Base-by-base conservation (phyloP, 2,888 invertebrate genomes). In the Aspidapion aeneum region DNA sequence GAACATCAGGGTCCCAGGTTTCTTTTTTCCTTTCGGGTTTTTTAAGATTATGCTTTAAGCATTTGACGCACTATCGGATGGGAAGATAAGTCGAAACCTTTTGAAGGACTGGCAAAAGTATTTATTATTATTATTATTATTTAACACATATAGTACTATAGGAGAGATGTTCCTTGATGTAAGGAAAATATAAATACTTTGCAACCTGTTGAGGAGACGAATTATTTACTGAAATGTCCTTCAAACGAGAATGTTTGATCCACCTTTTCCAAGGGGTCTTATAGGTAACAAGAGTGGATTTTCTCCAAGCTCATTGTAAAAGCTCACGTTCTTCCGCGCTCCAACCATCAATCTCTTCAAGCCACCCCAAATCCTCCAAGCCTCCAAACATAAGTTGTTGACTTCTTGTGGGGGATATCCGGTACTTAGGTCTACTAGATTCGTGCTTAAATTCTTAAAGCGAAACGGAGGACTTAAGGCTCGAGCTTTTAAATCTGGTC, bases 401-500 rank as follows among this genome's bases (percentile, higher is more conserved):
- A 62, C 60, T 3, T 65, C 1, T 20, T 57, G 63, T 17, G 63
- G 63, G 12, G 63, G 59, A 1, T 48, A 51, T 18, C 57, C 22
- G 9, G 57, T 61, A n/a, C 50, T 20, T 19, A 63, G 19, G 51
- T 66, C 69, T 21, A 63, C 18, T 17, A 66, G 62, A 22, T 63
- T 48, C 2, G 58, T 12, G 50, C 21, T 19, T 9, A 69, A 50
- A 22, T 69, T 60, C 16, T 50, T 55, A 12, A 68, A 50, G 21
- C 58, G 58, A 18, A 60, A 58, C 1, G 69, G 67, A 9, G 63
- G 50, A 18, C 17, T 59, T 20, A 63, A 3, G 2, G 79, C 80
- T 58, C 75, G 59, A 35, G 55, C 12, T 62, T 66, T 70, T 12
- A 75, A 68, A 54, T 75, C 74, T 17, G 71, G 62, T 66, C 68